Evolutionary conservation across 2,113 vertebrate genomes (phyloP), one percentile per base, ranked within the genome.

Genomic region (Paratilapia polleni): DNA sequence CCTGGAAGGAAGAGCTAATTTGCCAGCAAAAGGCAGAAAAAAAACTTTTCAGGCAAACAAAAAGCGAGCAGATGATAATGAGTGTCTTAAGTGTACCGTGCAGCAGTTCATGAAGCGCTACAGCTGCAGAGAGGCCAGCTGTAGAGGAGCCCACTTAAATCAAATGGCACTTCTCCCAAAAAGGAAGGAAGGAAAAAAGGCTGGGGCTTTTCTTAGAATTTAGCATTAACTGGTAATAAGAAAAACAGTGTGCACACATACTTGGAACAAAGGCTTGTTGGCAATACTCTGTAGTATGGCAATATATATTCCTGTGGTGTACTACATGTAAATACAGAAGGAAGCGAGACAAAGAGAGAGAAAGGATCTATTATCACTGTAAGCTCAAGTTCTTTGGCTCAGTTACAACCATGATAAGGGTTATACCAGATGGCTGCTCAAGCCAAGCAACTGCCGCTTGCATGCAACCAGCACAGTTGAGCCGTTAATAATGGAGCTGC

Each of bases 321-420:
- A 76, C 62, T 77, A 81, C 60, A 81, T 85, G 49, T 86, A 26
- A 66, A 81, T 74, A 86, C 80, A 62, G 43, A 75, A 62, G 63
- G 60, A 58, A 68, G 77, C 80, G 28, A 41, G 77, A 81, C 31
- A 85, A 66, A 80, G 43, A 73, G 24, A 34, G 15, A 17, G 20
- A 73, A 73, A 54, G 11, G 68, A 68, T 73, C 66, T 78, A 38
- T 59, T 49, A 74, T 81, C 41, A 77, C 49, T 70, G 36, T 66
- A 88, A 87, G 63, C 82, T 78, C 77, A 54, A 63, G 77, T 86
- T 94, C 91, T 96, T 95, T 94, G 94, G 93, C 92, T 95, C 89
- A 88, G 83, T 87, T 88, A 26, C 81, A 87, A 82, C 80, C 73
- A 61, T 58, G 63, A 84, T 52, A 56, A 73, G 14, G 68, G 63